Conservation (phyloP, 2,888 invertebrate species). For the Diachrysia chrysitis region DNA sequence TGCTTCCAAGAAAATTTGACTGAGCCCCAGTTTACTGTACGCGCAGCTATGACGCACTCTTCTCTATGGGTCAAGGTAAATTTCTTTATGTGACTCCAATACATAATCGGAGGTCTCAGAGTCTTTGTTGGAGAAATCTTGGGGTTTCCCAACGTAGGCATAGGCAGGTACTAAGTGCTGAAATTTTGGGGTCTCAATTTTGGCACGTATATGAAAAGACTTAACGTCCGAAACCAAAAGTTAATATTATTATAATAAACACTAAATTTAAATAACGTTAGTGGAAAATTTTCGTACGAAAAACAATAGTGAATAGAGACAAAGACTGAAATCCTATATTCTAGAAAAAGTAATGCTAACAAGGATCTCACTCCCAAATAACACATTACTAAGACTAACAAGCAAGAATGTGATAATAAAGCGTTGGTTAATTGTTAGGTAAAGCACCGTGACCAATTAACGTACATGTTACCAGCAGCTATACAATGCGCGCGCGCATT, state of each 20-base stretch:
- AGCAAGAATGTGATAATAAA: slow-evolving; percentile 70
- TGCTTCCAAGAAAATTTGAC: slow-evolving; percentile 52
- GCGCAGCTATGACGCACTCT: slow-evolving; percentile 43
- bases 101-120: slow-evolving; percentile 39
- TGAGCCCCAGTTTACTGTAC: slow-evolving; percentile 34
- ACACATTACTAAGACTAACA: slow-evolving; percentile 57
- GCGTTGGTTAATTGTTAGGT: slow-evolving; percentile 81
- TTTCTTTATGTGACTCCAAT: slow-evolving; percentile 49
- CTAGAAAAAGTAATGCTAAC: slow-evolving; percentile 37
- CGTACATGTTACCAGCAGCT: slow-evolving; percentile 68
- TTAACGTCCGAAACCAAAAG: neutral
- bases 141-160: neutral
- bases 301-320: slow-evolving; percentile 18
- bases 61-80: slow-evolving; percentile 52
- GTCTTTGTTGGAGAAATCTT: slow-evolving; percentile 1
- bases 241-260: neutral
- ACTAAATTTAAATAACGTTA: neutral
- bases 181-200: neutral
- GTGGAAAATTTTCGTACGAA: slow-evolving; percentile 34
- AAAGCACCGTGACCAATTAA: slow-evolving; percentile 88
- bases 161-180: neutral
- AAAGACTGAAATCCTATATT: slow-evolving; percentile 16
- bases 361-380: slow-evolving; percentile 52
- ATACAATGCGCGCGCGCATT: slow-evolving; percentile 73
- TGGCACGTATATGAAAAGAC: no score